Conservation (phyloP, 2,888 invertebrate species). For the Gnatocerus cornutus region DNA sequence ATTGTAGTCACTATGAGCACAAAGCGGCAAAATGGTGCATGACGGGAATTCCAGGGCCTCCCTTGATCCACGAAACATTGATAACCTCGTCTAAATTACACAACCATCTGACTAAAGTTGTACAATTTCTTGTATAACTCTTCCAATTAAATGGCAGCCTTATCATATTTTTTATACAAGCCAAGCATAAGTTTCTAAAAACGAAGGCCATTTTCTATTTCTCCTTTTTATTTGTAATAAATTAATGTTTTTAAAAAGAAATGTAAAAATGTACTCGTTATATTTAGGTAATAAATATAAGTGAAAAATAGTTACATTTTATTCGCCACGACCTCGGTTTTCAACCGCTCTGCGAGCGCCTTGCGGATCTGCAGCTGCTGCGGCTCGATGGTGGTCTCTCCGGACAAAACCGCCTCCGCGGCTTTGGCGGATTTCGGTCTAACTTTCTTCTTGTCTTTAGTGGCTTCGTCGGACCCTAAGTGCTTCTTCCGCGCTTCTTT, state of each 20-base stretch:
- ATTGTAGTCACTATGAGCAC: too few species aligned
- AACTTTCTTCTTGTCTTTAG: constrained; percentile 59
- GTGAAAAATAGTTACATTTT: constrained; percentile 59
- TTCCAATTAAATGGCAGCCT: constrained; percentile 59
- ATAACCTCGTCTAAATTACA: too few species aligned
- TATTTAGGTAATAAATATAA: constrained; percentile 71
- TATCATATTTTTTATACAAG: constrained; percentile 67
- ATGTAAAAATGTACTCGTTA: constrained; percentile 70
- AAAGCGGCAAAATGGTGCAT: too few species aligned
- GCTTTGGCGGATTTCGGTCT: constrained; percentile 85
- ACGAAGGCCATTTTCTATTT: constrained; percentile 61
- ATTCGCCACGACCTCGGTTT: constrained; percentile 84
- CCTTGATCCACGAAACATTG: too few species aligned
- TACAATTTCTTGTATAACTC: constrained; percentile 42
- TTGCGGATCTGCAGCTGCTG: constrained; percentile 85
- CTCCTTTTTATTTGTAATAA: constrained; percentile 63
- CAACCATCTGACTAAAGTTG: constrained; percentile 40
- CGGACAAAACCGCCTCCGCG: constrained; percentile 79
- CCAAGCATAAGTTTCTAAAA: constrained; percentile 55
- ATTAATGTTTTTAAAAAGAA: constrained; percentile 67
- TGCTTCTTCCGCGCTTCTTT: constrained; percentile 89
- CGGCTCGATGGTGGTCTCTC: constrained; percentile 68
- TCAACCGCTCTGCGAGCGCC: constrained; percentile 88
- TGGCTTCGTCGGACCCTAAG: constrained; percentile 75
- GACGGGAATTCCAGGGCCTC: too few species aligned